Conservation (phyloP, 2,888 invertebrate species). For the Papilio protenor region DNA sequence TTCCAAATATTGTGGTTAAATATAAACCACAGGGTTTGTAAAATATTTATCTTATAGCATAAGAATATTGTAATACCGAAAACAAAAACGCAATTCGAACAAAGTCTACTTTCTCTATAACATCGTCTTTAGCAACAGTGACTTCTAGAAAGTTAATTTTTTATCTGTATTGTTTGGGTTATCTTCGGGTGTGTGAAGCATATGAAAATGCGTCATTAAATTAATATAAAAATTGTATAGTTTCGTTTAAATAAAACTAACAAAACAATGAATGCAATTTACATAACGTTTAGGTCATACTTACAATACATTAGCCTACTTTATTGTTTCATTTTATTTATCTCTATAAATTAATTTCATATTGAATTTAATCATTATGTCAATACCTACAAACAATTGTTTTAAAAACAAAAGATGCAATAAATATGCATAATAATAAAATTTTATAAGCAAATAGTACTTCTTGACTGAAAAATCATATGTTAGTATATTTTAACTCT, state of each 20-base stretch:
- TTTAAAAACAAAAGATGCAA: not conserved
- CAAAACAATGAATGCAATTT: conserved; percentile 18
- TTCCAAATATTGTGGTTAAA: conserved; percentile 30
- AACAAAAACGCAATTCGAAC: not conserved
- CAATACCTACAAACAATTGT: not conserved
- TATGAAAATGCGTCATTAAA: conserved; percentile 1
- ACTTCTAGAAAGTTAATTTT: not conserved
- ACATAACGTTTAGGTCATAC: conserved; percentile 9
- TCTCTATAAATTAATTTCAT: conserved; percentile 4
- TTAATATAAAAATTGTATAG: not conserved
- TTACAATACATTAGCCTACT: not conserved
- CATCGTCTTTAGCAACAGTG: not conserved
- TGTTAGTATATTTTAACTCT: not conserved
- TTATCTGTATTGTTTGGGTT: not conserved
- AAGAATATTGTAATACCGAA: not conserved
- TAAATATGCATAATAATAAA: not conserved
- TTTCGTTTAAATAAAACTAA: conserved; percentile 17
- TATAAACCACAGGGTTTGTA: conserved; percentile 11
- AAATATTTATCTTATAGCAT: not conserved
- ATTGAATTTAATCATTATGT: conserved; percentile 10
- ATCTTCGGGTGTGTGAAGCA: not conserved
- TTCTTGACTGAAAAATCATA: not conserved
- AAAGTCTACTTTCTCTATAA: not conserved
- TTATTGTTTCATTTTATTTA: conserved; percentile 9
- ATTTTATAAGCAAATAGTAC: not conserved